phyloP scores from a whole-genome alignment of 2,113 vertebrate genomes.

The Gymnocephalus cernua region DNA sequence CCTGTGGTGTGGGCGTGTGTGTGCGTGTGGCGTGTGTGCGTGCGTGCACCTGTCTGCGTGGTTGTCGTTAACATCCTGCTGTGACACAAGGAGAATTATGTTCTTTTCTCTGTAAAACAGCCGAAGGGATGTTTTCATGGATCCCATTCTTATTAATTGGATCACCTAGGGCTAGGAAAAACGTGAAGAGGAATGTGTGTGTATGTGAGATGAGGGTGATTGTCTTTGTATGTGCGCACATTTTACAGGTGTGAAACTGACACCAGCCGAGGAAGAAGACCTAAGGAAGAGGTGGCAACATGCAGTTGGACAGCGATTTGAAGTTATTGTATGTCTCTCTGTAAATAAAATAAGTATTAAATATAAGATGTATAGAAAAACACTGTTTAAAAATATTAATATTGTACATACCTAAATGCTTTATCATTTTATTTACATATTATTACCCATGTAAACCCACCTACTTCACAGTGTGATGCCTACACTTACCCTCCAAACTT shows the following conservation, averaged over 20 bases:
- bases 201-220: constrained; percentile 18
- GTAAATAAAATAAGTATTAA: background rate
- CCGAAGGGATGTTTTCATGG: constrained; percentile 33
- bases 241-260: constrained; percentile 71
- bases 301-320: constrained; percentile 88
- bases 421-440: background rate
- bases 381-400: background rate
- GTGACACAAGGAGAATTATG: constrained; percentile 39
- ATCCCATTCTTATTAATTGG: constrained; percentile 32
- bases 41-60: constrained; percentile 5
- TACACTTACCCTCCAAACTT: background rate
- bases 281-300: constrained; percentile 88
- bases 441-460: background rate
- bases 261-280: constrained; percentile 71
- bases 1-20: background rate
- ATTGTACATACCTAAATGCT: background rate
- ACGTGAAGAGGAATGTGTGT: background rate
- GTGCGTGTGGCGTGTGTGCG: constrained; percentile 2
- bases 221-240: constrained; percentile 22
- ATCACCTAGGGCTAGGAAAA: background rate
- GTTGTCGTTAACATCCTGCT: constrained; percentile 42
- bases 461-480: background rate
- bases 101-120: constrained; percentile 26
- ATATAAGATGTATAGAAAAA: background rate
- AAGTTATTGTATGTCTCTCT: constrained; percentile 89